Base-by-base conservation (phyloP, 2,888 invertebrate genomes). In the Caenorhabditis sp. region DNA sequence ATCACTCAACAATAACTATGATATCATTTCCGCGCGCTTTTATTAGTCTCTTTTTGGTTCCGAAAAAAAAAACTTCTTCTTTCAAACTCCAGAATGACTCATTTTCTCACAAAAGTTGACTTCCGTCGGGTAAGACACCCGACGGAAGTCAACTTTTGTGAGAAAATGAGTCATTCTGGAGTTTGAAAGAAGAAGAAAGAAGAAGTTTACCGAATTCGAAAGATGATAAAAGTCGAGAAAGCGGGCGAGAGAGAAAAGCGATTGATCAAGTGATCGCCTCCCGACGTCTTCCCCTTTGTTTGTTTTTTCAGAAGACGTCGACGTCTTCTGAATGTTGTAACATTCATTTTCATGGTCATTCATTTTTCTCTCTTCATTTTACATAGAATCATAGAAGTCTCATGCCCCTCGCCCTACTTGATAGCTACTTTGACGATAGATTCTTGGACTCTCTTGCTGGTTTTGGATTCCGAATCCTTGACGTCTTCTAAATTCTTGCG, bases 201-300 rank as follows among this genome's bases (percentile, higher is more conserved):
- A 47, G 6, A 22, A 61, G 72, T 73, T 73, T 73, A 73, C 72
- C 72, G 72, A 73, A 73, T 73, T 69, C 35, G 31, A 54, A 44
- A 58, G 51, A 47, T 44, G 59, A 58, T 47, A 66, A 51, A 47
- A 44, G 22, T 22, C 19, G 24, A 51, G 26, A 31, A 31, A 54
- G 16, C 4, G 5, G 12, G 16, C 16, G 24, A 31, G 24, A 51
- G 3, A 49, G 22, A 51, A 22, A 22, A 22, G 24, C 8, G 19
- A 26, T 54, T 26, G 14, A 54, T 61, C 49, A 59, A 19, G 28
- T 47, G 70, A 69, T 56, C 51, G 8, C 19, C 6, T 22, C 7
- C 2, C 51, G 51, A 19, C n/a, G 47, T 14, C 31, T 7, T 22
- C 22, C 38, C 14, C n/a, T 47, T 61, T 16, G 26, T 44, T 26